Evolutionary conservation across 2,113 vertebrate species (phyloP).

Genomic region (Nematolebias whitei): DNA sequence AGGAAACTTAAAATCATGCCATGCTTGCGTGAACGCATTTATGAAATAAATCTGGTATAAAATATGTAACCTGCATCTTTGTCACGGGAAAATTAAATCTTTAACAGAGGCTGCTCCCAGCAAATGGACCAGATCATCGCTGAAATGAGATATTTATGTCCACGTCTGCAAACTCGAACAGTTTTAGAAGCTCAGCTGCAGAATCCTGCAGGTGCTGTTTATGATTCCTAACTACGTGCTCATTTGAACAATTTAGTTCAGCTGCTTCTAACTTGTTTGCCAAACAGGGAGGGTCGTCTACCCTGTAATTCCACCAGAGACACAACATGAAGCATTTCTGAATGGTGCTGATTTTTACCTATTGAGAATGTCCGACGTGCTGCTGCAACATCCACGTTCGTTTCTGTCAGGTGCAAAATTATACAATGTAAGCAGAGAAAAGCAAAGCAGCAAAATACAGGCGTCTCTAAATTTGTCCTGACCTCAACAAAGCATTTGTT

Average conservation of each 20-base stretch:
- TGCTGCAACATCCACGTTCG: neutral
- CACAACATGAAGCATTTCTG: neutral
- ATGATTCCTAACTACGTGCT: neutral
- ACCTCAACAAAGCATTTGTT: constrained; percentile 14
- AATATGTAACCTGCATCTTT: too few species aligned
- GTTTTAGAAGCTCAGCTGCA: neutral
- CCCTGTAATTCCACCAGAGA: neutral
- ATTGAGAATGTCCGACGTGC: neutral
- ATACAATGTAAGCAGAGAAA: constrained; percentile 14
- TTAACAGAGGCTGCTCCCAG: neutral
- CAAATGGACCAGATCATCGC: neutral
- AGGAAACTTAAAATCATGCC: too few species aligned
- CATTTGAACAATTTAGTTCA: neutral
- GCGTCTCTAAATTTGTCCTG: constrained; percentile 14
- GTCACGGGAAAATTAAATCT: too few species aligned
- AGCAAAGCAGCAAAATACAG: constrained; percentile 7
- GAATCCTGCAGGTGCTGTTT: neutral
- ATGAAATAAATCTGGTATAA: too few species aligned
- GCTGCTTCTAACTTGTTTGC: neutral
- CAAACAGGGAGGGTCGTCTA: neutral
- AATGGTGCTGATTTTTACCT: too few species aligned
- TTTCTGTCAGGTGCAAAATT: constrained; percentile 14
- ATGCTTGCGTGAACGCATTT: too few species aligned
- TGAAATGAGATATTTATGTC: too few species aligned
- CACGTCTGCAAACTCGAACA: neutral